Evolutionary conservation across 2,888 invertebrate species (phyloP), one percentile per base, ranked within the genome.

Genomic region (Stenodema calcarata): DNA sequence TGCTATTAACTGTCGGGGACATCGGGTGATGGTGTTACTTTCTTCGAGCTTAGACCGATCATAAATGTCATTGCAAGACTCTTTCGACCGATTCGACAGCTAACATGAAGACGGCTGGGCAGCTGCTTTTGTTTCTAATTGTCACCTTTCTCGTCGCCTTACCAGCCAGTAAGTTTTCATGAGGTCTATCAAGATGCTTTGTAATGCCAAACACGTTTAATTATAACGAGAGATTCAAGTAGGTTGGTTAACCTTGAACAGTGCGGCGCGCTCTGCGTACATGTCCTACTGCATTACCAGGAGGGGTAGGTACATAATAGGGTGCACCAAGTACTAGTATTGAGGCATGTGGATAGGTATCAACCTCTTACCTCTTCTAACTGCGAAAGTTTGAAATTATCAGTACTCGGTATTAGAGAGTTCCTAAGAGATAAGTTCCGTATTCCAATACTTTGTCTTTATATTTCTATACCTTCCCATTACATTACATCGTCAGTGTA

Each of bases 71-170:
- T 35, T 73, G 35, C 18, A 9, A 28, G n/a, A 30, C n/a, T 18
- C 73, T 14, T 73, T 41, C 35, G 73, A 35, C 73, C 30, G 73
- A 73, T 73, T 14, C 35, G 73, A 73, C 80, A 80, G 80, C 50
- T 80, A 80, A 80, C 30, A 80, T 80, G 80, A 80, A 80, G 54
- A 41, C 78, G 44, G 50, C 80, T 30, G 44, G 80, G 23, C 80
- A 47, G 54, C 80, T 80, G 30, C 80, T 80, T n/a, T 80, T 54
- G 50, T 50, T 80, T 28, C 80, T 47, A 1, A 27, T 54, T 28
- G 28, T 50, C 47, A 50, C 54, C 18, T 80, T 28, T 54, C 54
- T 80, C 35, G 16, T 80, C 54, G 80, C 50, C 54, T 30, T 30
- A 44, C 27, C 78, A 14, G 78, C 78, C 78, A 27, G 78, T 78